These are phyloP conservation scores for Drosophila pandora DNA, from an alignment of 1,140 invertebrate species.

Conservation along the genomic window DNA sequence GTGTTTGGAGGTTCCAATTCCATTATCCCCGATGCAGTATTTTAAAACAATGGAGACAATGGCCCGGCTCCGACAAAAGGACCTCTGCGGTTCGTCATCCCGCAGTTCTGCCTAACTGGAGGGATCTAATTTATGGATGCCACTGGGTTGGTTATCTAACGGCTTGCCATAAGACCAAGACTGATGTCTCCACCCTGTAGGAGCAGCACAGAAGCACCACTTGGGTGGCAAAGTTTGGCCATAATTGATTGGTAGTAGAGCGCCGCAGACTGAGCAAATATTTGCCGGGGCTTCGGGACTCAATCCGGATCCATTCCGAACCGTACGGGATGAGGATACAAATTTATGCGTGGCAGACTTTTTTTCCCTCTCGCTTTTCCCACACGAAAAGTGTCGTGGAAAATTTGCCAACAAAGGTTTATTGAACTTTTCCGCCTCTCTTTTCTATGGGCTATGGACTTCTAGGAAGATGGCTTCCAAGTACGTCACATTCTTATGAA, in stretches of 20 bases:
- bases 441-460: not conserved
- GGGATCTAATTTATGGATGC: conserved; percentile 70
- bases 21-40: conserved; percentile 27
- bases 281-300: not conserved
- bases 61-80: conserved; percentile 43
- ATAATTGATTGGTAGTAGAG: conserved; percentile 8
- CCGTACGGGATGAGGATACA: conserved; percentile 12
- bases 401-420: conserved; percentile 43
- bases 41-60: conserved; percentile 35
- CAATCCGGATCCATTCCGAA: not conserved
- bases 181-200: conserved; percentile 19
- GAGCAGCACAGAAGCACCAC: not conserved
- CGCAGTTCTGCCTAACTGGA: not conserved
- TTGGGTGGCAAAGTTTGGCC: conserved; percentile 51
- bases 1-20: conserved; percentile 9
- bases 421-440: conserved; percentile 53
- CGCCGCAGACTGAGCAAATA: conserved; percentile 2
- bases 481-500: not conserved
- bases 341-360: conserved; percentile 51
- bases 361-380: conserved; percentile 2
- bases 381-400: conserved; percentile 32
- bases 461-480: not conserved
- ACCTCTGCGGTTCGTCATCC: not conserved
- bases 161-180: conserved; percentile 39
- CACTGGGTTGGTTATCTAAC: conserved; percentile 72